A percentile compares a stretch with the other conserved stretches of the same genome.
These are phyloP conservation scores for Drosophila putrida DNA, from an alignment of 2,888 invertebrate species.

Conservation along the genomic window DNA sequence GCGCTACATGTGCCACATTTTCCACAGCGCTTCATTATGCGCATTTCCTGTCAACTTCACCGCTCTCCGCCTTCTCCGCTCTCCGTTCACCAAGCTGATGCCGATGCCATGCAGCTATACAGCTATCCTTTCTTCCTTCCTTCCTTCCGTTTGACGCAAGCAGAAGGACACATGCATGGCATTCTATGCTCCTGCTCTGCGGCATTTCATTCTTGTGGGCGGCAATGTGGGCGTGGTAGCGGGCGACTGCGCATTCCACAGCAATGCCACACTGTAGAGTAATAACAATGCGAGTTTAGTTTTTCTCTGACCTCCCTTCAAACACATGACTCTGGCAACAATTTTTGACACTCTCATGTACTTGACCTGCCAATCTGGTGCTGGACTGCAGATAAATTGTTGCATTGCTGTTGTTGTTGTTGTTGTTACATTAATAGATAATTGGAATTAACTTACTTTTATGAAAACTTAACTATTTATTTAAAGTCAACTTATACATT, in stretches of 20 bases:
- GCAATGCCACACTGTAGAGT: constrained; percentile 58
- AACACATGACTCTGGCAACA: constrained; percentile 58
- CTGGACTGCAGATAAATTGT: constrained; percentile 28
- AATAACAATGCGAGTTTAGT: constrained; percentile 40
- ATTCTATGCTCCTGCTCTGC: constrained; percentile 31
- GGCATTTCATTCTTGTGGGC: constrained; percentile 56
- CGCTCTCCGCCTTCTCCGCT: neutral
- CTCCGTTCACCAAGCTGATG: neutral
- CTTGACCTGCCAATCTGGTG: constrained; percentile 65
- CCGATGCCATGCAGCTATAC: constrained; percentile 27
- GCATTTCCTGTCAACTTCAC: constrained; percentile 51
- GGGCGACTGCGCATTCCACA: constrained; percentile 47
- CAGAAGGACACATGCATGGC: constrained; percentile 58
- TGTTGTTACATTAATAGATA: constrained; percentile 49
- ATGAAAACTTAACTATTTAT: too few species aligned
- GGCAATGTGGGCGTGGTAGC: constrained; percentile 45
- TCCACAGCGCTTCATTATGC: constrained; percentile 75
- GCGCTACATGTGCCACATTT: constrained; percentile 64
- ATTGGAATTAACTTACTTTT: constrained; percentile 42
- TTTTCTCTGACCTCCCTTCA: constrained; percentile 50
- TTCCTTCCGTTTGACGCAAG: constrained; percentile 20
- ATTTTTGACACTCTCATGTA: constrained; percentile 71
- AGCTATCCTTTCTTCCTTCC: constrained; percentile 53
- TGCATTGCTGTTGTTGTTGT: constrained; percentile 18
- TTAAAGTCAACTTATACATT: too few species aligned